Percentiles rank a stretch among this genome's conserved stretches.
These are phyloP conservation scores for Erethizon dorsatum DNA, from an alignment of 2,797 vertebrate genomes.

Conservation along the genomic window DNA sequence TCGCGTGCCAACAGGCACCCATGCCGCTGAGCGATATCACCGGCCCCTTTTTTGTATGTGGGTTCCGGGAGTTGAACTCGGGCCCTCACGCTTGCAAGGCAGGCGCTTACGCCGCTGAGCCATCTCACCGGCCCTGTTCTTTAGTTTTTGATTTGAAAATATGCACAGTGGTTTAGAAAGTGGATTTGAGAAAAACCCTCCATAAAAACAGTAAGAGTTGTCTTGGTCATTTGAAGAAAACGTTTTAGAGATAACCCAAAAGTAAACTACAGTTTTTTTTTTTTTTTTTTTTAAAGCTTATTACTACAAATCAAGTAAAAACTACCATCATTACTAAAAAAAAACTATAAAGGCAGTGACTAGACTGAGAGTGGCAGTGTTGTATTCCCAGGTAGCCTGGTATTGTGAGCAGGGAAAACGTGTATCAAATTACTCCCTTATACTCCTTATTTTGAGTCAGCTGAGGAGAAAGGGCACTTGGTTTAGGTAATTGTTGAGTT, in stretches of 20 bases:
- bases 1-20: too few relatives aligned
- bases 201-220: background rate
- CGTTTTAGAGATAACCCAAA: conserved; percentile 35
- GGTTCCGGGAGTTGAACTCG: too few relatives aligned
- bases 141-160: conserved; percentile 37
- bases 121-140: too few relatives aligned
- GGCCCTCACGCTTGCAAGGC: too few relatives aligned
- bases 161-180: background rate
- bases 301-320: background rate
- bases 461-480: background rate
- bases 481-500: background rate
- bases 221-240: background rate
- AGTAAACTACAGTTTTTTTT: background rate
- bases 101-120: too few relatives aligned
- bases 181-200: background rate
- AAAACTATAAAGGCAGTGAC: background rate
- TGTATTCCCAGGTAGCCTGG: background rate
- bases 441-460: background rate
- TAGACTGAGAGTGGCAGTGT: background rate
- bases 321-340: background rate
- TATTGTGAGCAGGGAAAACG: background rate
- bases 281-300: conserved; percentile 6
- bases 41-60: too few relatives aligned
- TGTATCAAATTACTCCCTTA: background rate
- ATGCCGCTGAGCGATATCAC: too few relatives aligned